Evolutionary conservation across 92 coral and sea anemone genomes (phyloP), one percentile per base, ranked within the genome.

Genomic region (Zoanthus solanderi): DNA sequence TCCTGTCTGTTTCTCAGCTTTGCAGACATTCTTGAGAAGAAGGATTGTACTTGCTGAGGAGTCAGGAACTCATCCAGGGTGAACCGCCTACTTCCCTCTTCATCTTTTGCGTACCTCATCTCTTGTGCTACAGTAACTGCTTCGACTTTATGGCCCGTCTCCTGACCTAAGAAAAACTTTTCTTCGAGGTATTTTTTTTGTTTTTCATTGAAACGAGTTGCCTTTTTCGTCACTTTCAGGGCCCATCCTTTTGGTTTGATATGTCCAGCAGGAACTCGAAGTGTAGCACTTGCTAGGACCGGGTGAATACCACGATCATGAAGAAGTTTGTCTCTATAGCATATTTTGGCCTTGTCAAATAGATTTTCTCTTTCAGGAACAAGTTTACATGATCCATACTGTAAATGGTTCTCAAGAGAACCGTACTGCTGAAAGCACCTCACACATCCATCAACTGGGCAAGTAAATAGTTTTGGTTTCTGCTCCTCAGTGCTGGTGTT

Each of bases 371-470:
- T 82, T 79, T 87, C 92, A 31, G 79, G 73, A 18, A 58, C 74
- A 17, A 90, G 48, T 73, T 82, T 75, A 60, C 93, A 91, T 60
- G 83, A 74, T 14, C 93, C 93, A 31, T 75, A 75, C 56, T 75
- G 67, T 23, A 83, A 18, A 58, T 91, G 93, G 58, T 92, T 92
- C 76, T 92, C 95, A 15, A 92, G 76, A 60, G 93, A 85, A 17
- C 72, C 54, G 90, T 92, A 56, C 65, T 81, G 88, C 76, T 79
- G 90, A 53, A 83, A 91, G 31, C 63, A 77, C 45, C 69, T 69
- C 23, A 79, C 68, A 71, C 92, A 90, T 44, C 95, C 95, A n/a
- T 75, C 91, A 52, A 82, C 78, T n/a, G 93, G 93, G 87, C 94
- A 92, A 13, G 83, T 79, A 60, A 90, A 90, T 50, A 90, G 54